phyloP scores from a whole-genome alignment of 1,140 invertebrate genomes.

The Drosophila tropicalis region DNA sequence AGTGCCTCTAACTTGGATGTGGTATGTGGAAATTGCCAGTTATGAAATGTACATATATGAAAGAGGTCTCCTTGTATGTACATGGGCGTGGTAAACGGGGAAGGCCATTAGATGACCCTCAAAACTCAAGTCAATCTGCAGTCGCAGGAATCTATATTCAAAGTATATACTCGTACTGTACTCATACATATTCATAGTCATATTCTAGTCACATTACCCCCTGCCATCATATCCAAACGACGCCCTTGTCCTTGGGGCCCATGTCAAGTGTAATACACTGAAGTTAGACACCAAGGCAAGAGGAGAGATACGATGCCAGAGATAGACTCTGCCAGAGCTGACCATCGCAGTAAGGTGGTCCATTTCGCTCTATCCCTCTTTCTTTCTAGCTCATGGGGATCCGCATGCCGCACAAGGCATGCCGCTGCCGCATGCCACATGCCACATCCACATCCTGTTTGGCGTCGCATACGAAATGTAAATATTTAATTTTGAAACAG shows the following conservation, averaged over 20 bases:
- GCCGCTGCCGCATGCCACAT: conserved; percentile 10
- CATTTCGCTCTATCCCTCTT: conserved; percentile 11
- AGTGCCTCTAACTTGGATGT: too few species aligned
- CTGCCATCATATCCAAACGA: background rate
- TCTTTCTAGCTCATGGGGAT: background rate
- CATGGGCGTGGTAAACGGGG: too few species aligned
- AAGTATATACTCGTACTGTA: too few species aligned
- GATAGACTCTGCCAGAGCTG: background rate
- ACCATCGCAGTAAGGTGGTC: background rate
- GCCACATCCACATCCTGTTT: conserved; percentile 50
- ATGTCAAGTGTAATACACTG: background rate
- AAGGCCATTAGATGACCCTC: too few species aligned
- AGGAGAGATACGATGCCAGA: background rate
- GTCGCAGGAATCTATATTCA: too few species aligned
- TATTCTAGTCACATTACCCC: too few species aligned
- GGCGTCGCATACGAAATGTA: conserved; percentile 67
- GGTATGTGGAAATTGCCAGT: too few species aligned
- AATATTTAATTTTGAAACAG: conserved; percentile 82
- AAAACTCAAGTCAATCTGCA: too few species aligned
- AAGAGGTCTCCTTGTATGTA: too few species aligned
- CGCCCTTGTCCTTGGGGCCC: background rate
- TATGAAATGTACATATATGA: too few species aligned
- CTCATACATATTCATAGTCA: too few species aligned
- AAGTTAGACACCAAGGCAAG: background rate
- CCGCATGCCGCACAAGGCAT: conserved; percentile 19